Conservation (phyloP, 23 tunicate genomes). For the Halocynthia roretzi region DNA sequence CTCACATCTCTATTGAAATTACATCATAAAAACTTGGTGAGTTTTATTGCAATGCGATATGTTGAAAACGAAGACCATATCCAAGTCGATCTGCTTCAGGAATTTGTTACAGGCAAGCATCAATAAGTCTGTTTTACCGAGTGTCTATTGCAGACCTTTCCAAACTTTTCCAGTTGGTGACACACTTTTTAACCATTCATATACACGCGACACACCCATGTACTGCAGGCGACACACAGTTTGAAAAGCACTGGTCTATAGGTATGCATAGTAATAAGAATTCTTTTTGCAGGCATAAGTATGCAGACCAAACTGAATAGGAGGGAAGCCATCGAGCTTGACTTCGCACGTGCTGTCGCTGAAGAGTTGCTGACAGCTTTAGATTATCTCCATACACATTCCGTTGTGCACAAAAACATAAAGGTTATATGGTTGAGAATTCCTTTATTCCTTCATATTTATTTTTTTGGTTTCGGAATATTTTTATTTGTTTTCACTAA, state of each 20-base stretch:
- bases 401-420: conserved; percentile 70
- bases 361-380: conserved; percentile 71
- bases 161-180: too few relatives aligned
- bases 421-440: conserved; percentile 21
- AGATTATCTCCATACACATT: conserved; percentile 66
- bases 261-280: background rate
- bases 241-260: too few relatives aligned
- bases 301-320: conserved; percentile 50
- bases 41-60: conserved; percentile 44
- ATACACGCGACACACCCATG: background rate
- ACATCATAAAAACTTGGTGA: conserved; percentile 45
- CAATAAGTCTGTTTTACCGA: background rate
- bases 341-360: conserved; percentile 31
- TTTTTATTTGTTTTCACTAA: too few relatives aligned
- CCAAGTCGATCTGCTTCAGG: conserved; percentile 57
- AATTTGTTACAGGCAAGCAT: conserved; percentile 46
- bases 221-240: too few relatives aligned
- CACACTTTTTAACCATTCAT: too few relatives aligned
- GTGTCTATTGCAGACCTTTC: background rate
- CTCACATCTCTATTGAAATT: conserved; percentile 53
- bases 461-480: too few relatives aligned
- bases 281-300: conserved; percentile 34
- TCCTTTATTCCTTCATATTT: background rate
- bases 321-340: conserved; percentile 28
- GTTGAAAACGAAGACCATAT: conserved; percentile 23